Conservation (phyloP, 1,140 invertebrate genomes). For the Harlomillsia oculata region DNA sequence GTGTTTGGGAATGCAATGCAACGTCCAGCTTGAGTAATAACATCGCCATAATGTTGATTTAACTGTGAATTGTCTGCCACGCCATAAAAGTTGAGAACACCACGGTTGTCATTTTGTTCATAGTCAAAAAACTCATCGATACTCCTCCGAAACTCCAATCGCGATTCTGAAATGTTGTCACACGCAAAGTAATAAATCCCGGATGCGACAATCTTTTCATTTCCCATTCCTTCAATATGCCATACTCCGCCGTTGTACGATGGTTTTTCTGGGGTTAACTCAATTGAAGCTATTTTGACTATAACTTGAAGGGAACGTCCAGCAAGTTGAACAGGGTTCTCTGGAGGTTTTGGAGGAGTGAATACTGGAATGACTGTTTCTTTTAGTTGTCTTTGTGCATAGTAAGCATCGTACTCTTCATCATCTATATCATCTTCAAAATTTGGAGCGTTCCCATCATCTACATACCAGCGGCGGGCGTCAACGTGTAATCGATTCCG, state of each 20-base stretch:
- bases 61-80: neutral
- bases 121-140: neutral
- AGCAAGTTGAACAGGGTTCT: neutral
- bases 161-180: conserved; percentile 17
- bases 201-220: conserved; percentile 20
- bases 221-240: conserved; percentile 20
- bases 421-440: neutral
- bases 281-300: conserved; percentile 9
- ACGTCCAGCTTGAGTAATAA: neutral
- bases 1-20: conserved; percentile 17
- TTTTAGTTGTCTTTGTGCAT: neutral
- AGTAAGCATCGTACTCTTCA: neutral
- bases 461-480: neutral
- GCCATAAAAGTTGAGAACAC: neutral
- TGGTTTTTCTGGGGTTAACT: conserved; percentile 10
- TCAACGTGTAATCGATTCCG: neutral
- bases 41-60: conserved; percentile 4
- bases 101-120: neutral
- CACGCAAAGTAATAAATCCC: conserved; percentile 17
- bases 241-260: conserved; percentile 6
- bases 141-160: conserved; percentile 10
- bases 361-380: neutral
- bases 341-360: neutral
- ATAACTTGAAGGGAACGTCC: conserved; percentile 17
- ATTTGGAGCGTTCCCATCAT: neutral